Evolutionary conservation across 2,797 vertebrate genomes (phyloP).

Genomic region (Stomatorhinus walkeri): DNA sequence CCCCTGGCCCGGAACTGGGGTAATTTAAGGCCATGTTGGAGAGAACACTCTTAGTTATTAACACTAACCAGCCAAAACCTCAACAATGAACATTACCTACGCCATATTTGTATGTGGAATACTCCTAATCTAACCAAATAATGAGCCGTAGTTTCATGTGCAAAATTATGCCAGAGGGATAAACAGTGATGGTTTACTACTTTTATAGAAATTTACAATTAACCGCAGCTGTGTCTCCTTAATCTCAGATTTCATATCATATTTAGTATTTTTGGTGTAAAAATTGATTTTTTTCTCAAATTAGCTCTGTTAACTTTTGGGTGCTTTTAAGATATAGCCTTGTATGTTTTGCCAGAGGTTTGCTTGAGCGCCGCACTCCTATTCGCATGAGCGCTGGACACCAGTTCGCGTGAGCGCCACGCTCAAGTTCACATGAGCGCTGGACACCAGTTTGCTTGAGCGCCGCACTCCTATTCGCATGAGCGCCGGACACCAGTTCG

Average conservation of each 20-base stretch:
- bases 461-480: too few species aligned
- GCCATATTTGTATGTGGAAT: background rate
- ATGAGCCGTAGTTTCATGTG: background rate
- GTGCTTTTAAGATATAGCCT: background rate
- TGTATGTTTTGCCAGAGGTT: background rate
- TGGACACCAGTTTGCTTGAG: too few species aligned
- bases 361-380: background rate
- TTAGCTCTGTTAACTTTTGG: background rate
- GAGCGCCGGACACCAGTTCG: too few species aligned
- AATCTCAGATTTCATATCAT: background rate
- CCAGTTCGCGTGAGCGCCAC: too few species aligned
- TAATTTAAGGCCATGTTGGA: background rate
- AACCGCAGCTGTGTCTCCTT: background rate
- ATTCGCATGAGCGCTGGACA: background rate
- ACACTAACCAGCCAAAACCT: background rate
- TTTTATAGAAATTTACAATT: background rate
- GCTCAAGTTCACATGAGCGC: too few species aligned
- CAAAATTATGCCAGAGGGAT: background rate
- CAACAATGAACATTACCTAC: background rate
- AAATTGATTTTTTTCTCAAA: background rate
- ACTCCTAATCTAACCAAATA: background rate
- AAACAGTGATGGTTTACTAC: background rate
- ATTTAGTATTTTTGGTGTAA: background rate
- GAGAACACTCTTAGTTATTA: background rate
- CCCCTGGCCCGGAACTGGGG: slow-evolving; percentile 38